Evolutionary conservation across 2,797 vertebrate species (phyloP).

Genomic region (Apodemus agrarius): DNA sequence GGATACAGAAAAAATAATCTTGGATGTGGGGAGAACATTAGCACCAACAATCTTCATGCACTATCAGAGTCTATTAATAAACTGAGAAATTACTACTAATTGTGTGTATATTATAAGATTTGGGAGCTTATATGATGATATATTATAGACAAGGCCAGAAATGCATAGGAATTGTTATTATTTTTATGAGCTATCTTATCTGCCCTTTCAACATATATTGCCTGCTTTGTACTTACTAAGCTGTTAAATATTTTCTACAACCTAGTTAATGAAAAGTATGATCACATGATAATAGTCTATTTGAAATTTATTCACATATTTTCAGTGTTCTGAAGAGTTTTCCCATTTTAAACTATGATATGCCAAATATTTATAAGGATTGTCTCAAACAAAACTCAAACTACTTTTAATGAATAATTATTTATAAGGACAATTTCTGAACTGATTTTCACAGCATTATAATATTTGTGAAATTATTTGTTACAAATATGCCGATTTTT

Average conservation of each 20-base stretch:
- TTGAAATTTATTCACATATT: slow-evolving; percentile 60
- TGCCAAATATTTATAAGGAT: background rate
- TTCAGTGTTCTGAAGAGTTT: background rate
- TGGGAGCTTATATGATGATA: background rate
- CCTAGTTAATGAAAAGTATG: slow-evolving; percentile 34
- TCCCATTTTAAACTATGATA: slow-evolving; percentile 2
- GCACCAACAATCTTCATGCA: background rate
- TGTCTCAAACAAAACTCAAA: slow-evolving; percentile 28
- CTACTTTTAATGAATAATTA: slow-evolving; percentile 43
- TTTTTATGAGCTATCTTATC: background rate
- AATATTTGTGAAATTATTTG: background rate
- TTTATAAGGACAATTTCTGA: slow-evolving; percentile 3
- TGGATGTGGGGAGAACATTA: rapidly evolving
- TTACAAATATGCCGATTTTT: background rate
- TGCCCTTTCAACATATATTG: background rate
- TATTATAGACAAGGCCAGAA: background rate
- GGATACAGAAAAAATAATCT: background rate
- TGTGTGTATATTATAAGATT: background rate
- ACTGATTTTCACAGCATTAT: background rate
- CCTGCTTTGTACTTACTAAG: background rate
- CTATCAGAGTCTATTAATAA: background rate
- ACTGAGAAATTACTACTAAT: background rate
- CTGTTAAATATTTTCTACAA: slow-evolving; percentile 50
- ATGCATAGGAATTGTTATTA: background rate
- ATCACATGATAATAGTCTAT: background rate